Percentiles rank a stretch among this genome's conserved stretches.
phyloP scores from a whole-genome alignment of 1,140 invertebrate species.

The Penaeus japonicus region DNA sequence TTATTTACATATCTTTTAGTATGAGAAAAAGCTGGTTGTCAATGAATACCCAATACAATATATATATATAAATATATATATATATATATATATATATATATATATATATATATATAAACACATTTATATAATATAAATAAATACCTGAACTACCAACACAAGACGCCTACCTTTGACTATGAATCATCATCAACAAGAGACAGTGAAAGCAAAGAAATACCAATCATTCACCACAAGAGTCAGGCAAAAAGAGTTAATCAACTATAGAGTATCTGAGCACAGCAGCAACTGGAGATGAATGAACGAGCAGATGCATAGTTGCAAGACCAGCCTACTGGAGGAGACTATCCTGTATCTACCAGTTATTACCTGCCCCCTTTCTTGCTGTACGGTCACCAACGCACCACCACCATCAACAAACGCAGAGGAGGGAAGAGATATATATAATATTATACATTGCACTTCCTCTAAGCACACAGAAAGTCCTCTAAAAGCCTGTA shows the following conservation, averaged over 20 bases:
- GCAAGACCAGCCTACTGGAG: not conserved
- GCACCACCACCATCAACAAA: conserved; percentile 45
- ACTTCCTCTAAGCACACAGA: too few relatives aligned
- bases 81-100: conserved; percentile 25
- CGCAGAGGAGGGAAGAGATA: conserved; percentile 36
- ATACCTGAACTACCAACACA: not conserved
- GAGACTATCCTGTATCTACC: not conserved
- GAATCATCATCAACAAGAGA: too few relatives aligned
- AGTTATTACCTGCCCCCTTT: conserved; percentile 50
- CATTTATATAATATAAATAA: not conserved
- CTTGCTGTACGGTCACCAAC: conserved; percentile 43
- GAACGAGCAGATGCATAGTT: conserved; percentile 3
- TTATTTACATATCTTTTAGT: too few relatives aligned
- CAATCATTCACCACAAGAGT: too few relatives aligned
- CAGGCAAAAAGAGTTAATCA: not conserved
- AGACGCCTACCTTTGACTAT: not conserved
- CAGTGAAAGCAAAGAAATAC: too few relatives aligned
- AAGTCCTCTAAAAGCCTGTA: too few relatives aligned
- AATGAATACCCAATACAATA: not conserved
- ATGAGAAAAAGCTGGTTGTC: too few relatives aligned
- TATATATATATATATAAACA: not conserved
- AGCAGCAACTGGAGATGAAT: not conserved
- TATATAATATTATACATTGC: conserved; percentile 4
- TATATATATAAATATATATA: conserved; percentile 21
- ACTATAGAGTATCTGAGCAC: not conserved